Evolutionary conservation across 2,797 vertebrate species (phyloP).

Genomic region (Diplodus sargus): DNA sequence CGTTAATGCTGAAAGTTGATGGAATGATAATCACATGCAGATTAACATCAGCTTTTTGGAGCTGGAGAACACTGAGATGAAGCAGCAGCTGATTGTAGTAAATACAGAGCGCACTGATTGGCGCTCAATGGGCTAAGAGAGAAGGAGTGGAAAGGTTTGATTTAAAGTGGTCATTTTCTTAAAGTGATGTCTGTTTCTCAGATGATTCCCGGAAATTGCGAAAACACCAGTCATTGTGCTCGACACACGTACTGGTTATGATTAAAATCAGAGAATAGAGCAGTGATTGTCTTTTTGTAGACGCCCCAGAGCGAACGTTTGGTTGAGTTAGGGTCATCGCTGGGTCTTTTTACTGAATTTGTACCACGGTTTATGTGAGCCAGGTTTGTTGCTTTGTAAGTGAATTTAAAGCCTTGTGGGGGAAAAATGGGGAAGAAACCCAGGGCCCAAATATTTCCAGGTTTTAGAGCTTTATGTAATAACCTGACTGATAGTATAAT

Average conservation of each 20-base stretch:
- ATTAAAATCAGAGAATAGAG: not conserved
- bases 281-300: not conserved
- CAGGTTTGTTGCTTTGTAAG: not conserved
- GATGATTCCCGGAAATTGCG: not conserved
- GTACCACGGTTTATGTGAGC: not conserved
- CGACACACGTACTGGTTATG: not conserved
- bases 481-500: too few species aligned
- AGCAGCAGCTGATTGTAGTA: not conserved
- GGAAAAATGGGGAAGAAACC: not conserved
- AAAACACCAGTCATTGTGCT: not conserved
- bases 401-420: not conserved
- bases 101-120: slow-evolving; percentile 13
- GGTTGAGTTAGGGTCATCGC: not conserved
- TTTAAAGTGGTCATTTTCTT: not conserved
- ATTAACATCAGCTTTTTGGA: not conserved
- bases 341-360: not conserved
- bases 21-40: not conserved
- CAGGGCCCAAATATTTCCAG: not conserved
- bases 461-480: not conserved
- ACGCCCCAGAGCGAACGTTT: too few species aligned
- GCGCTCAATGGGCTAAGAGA: not conserved
- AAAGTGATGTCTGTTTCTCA: not conserved
- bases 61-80: not conserved
- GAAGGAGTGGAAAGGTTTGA: not conserved
- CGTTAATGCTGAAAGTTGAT: not conserved